phyloP scores from a whole-genome alignment of 2,888 invertebrate species.

The Clivina fossor region DNA sequence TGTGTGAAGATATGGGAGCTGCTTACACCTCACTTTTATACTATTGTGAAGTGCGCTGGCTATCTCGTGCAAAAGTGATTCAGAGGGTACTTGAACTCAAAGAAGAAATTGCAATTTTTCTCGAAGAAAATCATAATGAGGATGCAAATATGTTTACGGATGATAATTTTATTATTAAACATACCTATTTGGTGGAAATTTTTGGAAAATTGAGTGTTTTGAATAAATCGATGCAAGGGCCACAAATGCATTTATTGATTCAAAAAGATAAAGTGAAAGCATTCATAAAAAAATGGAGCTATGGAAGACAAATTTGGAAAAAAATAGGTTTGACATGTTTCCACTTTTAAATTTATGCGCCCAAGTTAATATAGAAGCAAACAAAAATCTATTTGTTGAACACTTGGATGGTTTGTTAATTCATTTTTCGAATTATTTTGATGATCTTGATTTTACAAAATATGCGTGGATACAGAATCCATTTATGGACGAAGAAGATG shows the following conservation, averaged over 20 bases:
- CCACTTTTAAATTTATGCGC: constrained; percentile 15
- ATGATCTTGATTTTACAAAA: no score
- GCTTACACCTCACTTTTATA: neutral
- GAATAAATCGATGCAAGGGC: constrained; percentile 19
- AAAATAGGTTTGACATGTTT: constrained; percentile 12
- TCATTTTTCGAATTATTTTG: no score
- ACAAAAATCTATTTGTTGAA: constrained; percentile 8
- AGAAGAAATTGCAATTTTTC: constrained; percentile 12
- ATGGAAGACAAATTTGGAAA: constrained; percentile 19
- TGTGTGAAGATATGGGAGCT: constrained; percentile 15
- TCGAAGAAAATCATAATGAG: neutral
- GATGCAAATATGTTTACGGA: constrained; percentile 9
- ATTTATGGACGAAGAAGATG: no score
- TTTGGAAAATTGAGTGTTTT: constrained; percentile 27
- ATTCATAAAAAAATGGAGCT: constrained; percentile 20
- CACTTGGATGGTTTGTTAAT: constrained; percentile 8
- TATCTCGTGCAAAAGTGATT: constrained; percentile 8
- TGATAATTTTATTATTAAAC: constrained; percentile 19
- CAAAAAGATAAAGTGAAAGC: constrained; percentile 12
- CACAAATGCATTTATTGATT: constrained; percentile 16
- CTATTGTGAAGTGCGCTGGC: constrained; percentile 18
- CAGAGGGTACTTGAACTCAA: constrained; percentile 16
- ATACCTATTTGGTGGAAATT: constrained; percentile 19
- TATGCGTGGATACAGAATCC: no score
- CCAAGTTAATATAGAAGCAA: constrained; percentile 13